phyloP scores from a whole-genome alignment of 2,113 vertebrate species.

The Proteles cristata region DNA sequence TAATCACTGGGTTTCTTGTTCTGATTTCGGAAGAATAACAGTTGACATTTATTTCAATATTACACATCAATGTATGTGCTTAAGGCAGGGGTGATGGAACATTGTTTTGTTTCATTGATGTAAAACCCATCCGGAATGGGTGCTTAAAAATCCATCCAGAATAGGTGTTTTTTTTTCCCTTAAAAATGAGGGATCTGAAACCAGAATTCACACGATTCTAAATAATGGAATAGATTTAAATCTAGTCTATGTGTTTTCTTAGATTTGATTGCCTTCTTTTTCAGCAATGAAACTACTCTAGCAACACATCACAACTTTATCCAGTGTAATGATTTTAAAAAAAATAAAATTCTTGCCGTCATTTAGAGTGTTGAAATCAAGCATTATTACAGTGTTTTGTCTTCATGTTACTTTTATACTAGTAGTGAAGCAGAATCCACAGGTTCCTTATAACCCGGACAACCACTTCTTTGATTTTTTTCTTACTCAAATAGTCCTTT shows the following conservation, averaged over 20 bases:
- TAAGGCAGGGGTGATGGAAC: accelerated
- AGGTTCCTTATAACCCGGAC: neutral
- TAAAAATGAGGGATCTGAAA: neutral
- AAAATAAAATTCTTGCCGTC: neutral
- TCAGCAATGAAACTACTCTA: neutral
- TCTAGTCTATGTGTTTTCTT: neutral
- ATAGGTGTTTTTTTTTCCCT: neutral
- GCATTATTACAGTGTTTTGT: neutral
- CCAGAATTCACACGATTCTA: neutral
- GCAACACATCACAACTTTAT: neutral
- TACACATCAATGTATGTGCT: neutral
- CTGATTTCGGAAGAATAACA: neutral
- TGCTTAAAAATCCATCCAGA: neutral
- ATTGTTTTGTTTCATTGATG: neutral
- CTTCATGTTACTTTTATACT: neutral
- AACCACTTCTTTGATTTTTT: neutral
- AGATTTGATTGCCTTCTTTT: neutral
- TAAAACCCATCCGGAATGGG: neutral
- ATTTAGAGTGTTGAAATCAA: neutral
- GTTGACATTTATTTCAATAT: neutral
- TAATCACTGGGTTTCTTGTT: neutral
- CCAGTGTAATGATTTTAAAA: neutral
- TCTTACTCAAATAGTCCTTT: neutral
- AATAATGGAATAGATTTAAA: neutral
- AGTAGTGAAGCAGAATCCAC: neutral